Base-by-base conservation (phyloP, 2,888 invertebrate genomes). In the Imbricaverruca yamaguchii region DNA sequence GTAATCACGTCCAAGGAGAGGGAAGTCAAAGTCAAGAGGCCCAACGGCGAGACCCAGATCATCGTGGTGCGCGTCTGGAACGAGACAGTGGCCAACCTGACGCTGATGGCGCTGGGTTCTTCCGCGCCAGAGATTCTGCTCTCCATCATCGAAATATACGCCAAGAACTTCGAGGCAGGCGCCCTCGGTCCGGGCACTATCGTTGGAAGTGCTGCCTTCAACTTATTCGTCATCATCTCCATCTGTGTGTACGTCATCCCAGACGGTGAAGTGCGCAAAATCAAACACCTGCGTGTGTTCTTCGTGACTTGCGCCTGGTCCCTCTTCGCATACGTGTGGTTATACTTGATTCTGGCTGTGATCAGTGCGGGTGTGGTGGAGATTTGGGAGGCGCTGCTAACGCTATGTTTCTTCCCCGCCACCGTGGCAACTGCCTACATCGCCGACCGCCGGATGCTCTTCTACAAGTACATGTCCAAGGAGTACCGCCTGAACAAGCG, bases 191-290 rank as follows among this genome's bases (percentile, higher is more conserved):
- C 99, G 10, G 96, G 98, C 55, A 99, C 98, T 79, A 99, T 98
- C 85, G 98, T 99, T 81, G 99, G 99, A 77, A 96, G 96, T 13
- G 99, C 99, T 56, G 99, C 99, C 80, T 99, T 98, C 89, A 99
- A 99, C 87, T 90, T 99, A 83, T 97, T 99, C 88, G 94, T 99
- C 85, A 99, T 99, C 86, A 98, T 98, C 84, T 94, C 97, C 80
- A 91, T 99, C 84, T 99, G 98, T 89, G 90, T 99, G 81, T 89
- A 90, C 84, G 95, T 96, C 81, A 95, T 98, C 85, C 98, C 98
- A 1, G 91, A 92, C 83, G 95, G 94, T 21, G 96, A 98, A 88
- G 92, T 92, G 81, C 90, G 97, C n/a, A 93, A 93, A 86, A 97
- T 98, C 84, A 97, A 97, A 87, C 98, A 98, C 89, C 90, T 98